These are phyloP conservation scores for Dascyllus trimaculatus DNA, from an alignment of 2,113 vertebrate genomes.

Conservation along the genomic window DNA sequence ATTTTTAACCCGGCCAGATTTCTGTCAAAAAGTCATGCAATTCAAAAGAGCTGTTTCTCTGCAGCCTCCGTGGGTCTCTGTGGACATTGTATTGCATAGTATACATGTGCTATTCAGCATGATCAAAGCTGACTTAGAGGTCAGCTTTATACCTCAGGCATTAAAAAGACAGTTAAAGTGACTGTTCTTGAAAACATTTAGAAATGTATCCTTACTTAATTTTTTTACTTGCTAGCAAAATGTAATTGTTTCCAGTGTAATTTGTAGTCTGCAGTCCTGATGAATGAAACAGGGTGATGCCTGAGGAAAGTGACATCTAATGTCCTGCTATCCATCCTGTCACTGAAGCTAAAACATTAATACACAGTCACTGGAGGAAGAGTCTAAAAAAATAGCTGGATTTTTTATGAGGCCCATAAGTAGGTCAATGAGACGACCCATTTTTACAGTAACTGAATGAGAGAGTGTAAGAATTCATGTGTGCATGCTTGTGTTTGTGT, in stretches of 20 bases:
- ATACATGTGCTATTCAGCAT: not conserved
- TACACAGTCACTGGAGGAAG: constrained; percentile 69
- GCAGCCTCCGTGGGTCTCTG: not conserved
- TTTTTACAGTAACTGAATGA: constrained; percentile 73
- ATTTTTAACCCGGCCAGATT: constrained; percentile 38
- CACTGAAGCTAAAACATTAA: constrained; percentile 80
- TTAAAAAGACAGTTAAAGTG: not conserved
- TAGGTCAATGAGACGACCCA: constrained; percentile 84
- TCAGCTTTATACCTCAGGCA: not conserved
- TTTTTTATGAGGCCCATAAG: constrained; percentile 80
- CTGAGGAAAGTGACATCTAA: constrained; percentile 46
- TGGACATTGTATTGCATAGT: not conserved
- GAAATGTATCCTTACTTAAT: not conserved
- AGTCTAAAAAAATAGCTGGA: constrained; percentile 70
- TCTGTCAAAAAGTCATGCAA: constrained; percentile 15
- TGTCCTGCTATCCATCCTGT: constrained; percentile 59
- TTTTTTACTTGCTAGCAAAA: constrained; percentile 4
- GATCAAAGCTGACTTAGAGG: constrained; percentile 9
- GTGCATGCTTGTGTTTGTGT: constrained; percentile 21
- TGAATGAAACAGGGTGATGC: constrained; percentile 48
- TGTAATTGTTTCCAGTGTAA: not conserved
- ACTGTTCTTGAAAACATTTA: not conserved
- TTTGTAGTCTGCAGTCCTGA: constrained; percentile 14
- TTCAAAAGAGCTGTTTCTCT: constrained; percentile 10
- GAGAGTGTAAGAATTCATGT: constrained; percentile 34